Base-by-base conservation (phyloP, 30 jellyfish, hydroid and myxozoan species). In the Pseudorhiza aurosa region DNA sequence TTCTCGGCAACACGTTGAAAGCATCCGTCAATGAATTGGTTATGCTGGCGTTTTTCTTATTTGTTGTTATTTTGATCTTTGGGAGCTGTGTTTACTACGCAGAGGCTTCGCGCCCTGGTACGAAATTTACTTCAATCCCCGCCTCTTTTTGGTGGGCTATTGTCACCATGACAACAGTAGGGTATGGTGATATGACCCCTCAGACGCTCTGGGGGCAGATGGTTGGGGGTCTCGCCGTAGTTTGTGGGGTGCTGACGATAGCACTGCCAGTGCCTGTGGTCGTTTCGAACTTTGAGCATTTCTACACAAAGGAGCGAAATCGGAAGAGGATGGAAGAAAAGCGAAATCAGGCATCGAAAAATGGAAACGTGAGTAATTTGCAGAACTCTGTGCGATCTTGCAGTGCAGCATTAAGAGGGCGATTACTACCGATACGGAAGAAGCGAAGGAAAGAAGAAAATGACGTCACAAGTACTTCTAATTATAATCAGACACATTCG, bases 71-170 rank as follows among this genome's bases (percentile, higher is more conserved):
- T 25, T 51, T 92, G 68, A 85, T 92, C 9, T 92, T 92, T 74
- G 98, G 98, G 39, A 92, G 98, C 81, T 85, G 97, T 45, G 97
- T 73, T 7, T 92, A 85, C 74, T 92, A 85, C 58, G 98, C 98
- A 24, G 98, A 92, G 65, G 60, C 75, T 55, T 57, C 77, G 37
- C 63, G 14, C 44, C 58, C 59, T 30, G 95, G 90, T 22, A 92
- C 96, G 29, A 85, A 85, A 64, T 92, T 92, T 89, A 72, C 68
- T 0, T 85, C 98, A n/a, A 92, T 92, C 22, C 98, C 98, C 47
- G 87, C 90, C 76, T 77, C 98, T 7, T 92, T 92, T 81, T 92
- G 98, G 98, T 92, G 98, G 98, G 96, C 97, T 15, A 92, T 92
- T 42, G 98, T 92, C 15, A 92, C 98, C 22, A 92, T 92, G 98